phyloP scores from a whole-genome alignment of 2,888 invertebrate species.

The Ophion obscuratus region DNA sequence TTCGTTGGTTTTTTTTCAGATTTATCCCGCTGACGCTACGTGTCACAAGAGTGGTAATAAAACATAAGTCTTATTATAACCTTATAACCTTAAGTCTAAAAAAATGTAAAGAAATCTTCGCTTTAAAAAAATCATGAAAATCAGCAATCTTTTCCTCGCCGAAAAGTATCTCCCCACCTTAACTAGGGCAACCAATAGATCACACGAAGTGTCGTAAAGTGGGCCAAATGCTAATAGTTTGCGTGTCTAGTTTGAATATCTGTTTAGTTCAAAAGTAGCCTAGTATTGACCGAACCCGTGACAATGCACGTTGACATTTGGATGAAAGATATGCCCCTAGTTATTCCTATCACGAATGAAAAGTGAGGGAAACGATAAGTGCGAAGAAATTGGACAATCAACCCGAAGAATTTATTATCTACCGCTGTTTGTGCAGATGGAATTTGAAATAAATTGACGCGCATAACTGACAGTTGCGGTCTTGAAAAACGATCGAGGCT shows the following conservation, averaged over 20 bases:
- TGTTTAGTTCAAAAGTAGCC: not conserved
- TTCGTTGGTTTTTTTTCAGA: too few relatives aligned
- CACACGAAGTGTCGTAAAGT: not conserved
- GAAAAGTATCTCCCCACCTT: not conserved
- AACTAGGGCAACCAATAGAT: not conserved
- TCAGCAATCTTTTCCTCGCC: too few relatives aligned
- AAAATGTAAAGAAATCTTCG: too few relatives aligned
- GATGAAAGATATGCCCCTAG: not conserved
- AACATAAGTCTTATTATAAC: too few relatives aligned
- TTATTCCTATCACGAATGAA: not conserved
- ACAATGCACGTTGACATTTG: not conserved
- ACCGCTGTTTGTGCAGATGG: conserved; percentile 30
- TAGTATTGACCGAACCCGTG: not conserved
- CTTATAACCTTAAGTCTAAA: too few relatives aligned
- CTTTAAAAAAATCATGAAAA: too few relatives aligned
- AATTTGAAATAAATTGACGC: conserved; percentile 18
- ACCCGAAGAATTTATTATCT: not conserved
- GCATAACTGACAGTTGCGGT: not conserved
- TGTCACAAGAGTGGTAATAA: too few relatives aligned
- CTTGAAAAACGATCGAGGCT: not conserved
- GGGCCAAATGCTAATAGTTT: not conserved
- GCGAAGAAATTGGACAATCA: not conserved
- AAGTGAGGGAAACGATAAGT: not conserved
- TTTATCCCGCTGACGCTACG: too few relatives aligned
- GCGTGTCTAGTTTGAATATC: not conserved